A percentile compares a stretch with the other conserved stretches of the same genome.
Conservation (phyloP, 30 jellyfish, hydroid and myxozoan species). For the Hydractinia symbiolongicarpus region DNA sequence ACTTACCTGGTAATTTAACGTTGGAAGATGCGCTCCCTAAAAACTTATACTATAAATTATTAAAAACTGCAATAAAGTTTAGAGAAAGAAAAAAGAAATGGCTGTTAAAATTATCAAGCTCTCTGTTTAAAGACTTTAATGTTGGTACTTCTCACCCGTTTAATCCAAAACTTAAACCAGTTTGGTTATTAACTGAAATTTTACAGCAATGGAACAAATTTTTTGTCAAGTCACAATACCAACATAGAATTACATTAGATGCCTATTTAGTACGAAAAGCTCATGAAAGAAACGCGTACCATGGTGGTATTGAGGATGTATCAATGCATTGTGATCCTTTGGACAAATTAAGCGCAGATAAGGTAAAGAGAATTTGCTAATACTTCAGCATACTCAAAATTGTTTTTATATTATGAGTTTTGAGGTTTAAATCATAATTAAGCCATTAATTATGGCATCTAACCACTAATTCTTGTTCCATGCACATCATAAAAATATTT, state of each 20-base stretch:
- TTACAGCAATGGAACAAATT: constrained; percentile 46
- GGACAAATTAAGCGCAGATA: constrained; percentile 26
- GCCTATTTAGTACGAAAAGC: constrained; percentile 20
- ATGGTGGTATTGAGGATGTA: constrained; percentile 34
- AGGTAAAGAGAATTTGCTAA: constrained; percentile 8
- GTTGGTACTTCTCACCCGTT: background rate
- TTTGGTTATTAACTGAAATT: constrained; percentile 25
- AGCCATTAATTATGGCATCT: no score
- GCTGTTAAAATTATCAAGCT: constrained; percentile 15
- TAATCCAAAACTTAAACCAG: constrained; percentile 29
- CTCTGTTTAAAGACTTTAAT: constrained; percentile 4
- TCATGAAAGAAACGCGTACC: background rate
- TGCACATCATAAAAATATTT: no score
- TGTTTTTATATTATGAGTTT: no score
- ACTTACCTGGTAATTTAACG: constrained; percentile 34
- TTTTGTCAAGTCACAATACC: constrained; percentile 16
- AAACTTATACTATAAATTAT: constrained; percentile 10
- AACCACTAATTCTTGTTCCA: no score
- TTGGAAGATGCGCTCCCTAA: constrained; percentile 30
- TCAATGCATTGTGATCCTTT: constrained; percentile 41
- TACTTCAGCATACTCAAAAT: background rate
- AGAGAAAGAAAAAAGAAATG: constrained; percentile 15
- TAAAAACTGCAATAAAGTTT: constrained; percentile 17
- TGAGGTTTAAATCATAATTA: no score
- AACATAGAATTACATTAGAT: constrained; percentile 11